Percentiles rank a stretch among this genome's conserved stretches.
Evolutionary conservation across 2,888 invertebrate species (phyloP).

Genomic region (Oscheius sp.): DNA sequence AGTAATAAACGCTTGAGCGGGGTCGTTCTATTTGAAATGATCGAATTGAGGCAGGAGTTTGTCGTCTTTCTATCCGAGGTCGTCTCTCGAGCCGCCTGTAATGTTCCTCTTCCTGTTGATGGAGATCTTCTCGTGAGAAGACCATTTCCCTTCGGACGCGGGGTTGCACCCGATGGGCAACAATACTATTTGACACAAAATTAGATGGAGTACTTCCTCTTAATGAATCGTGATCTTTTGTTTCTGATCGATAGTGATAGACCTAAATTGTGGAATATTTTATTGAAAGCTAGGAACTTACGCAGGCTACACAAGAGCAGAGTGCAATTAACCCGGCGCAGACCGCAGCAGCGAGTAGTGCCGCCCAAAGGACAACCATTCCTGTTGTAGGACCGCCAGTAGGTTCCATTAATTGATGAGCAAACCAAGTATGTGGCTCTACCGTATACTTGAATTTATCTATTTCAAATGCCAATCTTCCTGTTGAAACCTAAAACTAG

Average conservation of each 20-base stretch:
- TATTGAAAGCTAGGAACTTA: neutral
- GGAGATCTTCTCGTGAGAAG: slow-evolving; percentile 33
- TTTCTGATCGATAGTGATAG: neutral
- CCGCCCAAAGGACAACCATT: slow-evolving; percentile 50
- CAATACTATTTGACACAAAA: slow-evolving; percentile 38
- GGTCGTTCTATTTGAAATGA: too few species aligned
- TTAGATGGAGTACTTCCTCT: slow-evolving; percentile 37
- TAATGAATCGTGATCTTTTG: slow-evolving; percentile 22
- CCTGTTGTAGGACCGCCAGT: slow-evolving; percentile 30
- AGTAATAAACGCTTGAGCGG: too few species aligned
- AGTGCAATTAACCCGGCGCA: slow-evolving; percentile 6
- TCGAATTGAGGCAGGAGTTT: too few species aligned
- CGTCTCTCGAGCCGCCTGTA: slow-evolving; percentile 20
- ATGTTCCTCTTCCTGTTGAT: slow-evolving; percentile 29
- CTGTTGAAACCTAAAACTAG: slow-evolving; percentile 42
- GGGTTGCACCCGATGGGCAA: slow-evolving; percentile 27
- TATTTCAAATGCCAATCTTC: slow-evolving; percentile 46
- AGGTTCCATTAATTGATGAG: slow-evolving; percentile 44
- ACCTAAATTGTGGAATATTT: neutral
- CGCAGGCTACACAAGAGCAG: slow-evolving; percentile 13
- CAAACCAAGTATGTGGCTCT: slow-evolving; percentile 57
- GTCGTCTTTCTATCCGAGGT: neutral
- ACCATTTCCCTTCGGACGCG: slow-evolving; percentile 25
- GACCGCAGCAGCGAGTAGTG: slow-evolving; percentile 9
- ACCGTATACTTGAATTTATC: slow-evolving; percentile 50